Conservation (phyloP, 2,113 vertebrate species). For the Astur gentilis region DNA sequence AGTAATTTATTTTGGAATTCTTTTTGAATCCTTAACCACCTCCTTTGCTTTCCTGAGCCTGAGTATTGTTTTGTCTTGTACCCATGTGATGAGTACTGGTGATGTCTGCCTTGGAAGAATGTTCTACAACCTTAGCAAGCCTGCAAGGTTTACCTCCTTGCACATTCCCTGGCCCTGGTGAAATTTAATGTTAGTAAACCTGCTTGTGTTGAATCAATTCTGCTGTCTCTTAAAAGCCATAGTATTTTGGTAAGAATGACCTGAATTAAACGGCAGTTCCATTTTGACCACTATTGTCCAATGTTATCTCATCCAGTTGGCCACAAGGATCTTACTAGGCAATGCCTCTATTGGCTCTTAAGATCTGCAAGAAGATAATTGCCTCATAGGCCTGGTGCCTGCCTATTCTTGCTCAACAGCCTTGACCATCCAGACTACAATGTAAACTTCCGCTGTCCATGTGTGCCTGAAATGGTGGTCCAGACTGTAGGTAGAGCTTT, state of each 20-base stretch:
- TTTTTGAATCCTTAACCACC: background rate
- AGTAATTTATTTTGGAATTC: background rate
- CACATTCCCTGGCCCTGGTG: background rate
- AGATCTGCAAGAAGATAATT: background rate
- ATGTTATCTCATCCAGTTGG: background rate
- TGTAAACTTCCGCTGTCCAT: background rate
- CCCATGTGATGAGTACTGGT: background rate
- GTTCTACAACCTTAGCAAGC: background rate
- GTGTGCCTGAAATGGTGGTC: background rate
- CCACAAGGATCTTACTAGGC: background rate
- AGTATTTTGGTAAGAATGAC: background rate
- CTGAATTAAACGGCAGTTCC: background rate
- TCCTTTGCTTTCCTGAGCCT: background rate
- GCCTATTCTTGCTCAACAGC: background rate
- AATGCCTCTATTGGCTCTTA: fast-evolving
- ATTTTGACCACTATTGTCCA: background rate
- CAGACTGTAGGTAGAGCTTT: background rate
- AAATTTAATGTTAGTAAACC: background rate
- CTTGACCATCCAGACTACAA: background rate
- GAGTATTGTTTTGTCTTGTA: background rate
- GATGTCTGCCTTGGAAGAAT: background rate
- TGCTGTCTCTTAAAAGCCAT: background rate
- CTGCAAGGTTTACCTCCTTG: background rate
- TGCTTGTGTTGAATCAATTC: background rate
- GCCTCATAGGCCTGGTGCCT: background rate